phyloP scores from a whole-genome alignment of 2,113 vertebrate species.

The Gymnogyps californianus region DNA sequence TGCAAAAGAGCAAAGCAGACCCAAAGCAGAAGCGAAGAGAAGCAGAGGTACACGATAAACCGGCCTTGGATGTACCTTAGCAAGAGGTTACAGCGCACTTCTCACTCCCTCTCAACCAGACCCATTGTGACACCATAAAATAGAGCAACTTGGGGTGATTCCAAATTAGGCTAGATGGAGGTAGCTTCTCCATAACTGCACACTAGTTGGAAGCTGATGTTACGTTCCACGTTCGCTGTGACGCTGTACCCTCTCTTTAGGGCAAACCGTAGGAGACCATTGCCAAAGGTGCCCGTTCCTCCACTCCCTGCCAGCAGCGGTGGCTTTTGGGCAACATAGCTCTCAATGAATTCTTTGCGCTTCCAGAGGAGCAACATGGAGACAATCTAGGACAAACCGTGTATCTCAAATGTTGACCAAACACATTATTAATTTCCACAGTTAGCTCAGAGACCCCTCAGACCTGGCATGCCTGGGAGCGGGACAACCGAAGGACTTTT shows the following conservation, averaged over 20 bases:
- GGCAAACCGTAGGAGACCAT: background rate
- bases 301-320: background rate
- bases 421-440: background rate
- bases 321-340: background rate
- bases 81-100: accelerated
- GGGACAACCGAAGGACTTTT: background rate
- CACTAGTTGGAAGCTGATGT: background rate
- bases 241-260: background rate
- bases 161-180: background rate
- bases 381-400: background rate
- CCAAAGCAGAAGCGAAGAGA: background rate
- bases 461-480: background rate
- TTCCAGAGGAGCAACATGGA: background rate
- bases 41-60: background rate
- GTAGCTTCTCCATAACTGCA: background rate
- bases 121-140: background rate
- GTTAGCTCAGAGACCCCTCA: background rate
- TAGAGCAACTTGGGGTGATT: background rate
- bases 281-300: background rate
- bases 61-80: background rate
- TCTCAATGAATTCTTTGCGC: background rate
- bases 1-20: background rate
- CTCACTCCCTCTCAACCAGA: background rate
- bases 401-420: background rate
- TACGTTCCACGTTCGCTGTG: accelerated